Evolutionary conservation across 1,140 invertebrate species (phyloP), one percentile per base, ranked within the genome.

Genomic region (Maniola jurtina): DNA sequence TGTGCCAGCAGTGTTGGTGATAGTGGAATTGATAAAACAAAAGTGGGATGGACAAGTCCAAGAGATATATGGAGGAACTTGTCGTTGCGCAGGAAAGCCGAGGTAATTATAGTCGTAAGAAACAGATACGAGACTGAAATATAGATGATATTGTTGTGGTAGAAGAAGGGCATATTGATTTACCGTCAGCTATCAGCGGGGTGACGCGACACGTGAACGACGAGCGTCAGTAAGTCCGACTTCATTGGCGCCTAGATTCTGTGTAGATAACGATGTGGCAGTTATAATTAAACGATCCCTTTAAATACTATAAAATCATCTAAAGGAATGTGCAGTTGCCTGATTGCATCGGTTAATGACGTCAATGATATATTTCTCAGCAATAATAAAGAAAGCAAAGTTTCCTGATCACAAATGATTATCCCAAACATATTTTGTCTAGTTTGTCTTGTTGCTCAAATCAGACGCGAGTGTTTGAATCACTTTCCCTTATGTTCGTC

Each of bases 61-160:
- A 76, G 88, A 15, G 88, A 89, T 64, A 87, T 90, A 73, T 90
- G 88, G 88, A 83, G 88, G 66, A 90, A 90, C 61, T 81, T 90
- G 60, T 90, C 88, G 35, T 65, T 90, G 62, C 81, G 88, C n/a
- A 84, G 85, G 71, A 90, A 89, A 70, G 79, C 79, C 9, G 86
- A 90, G 88, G 88, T 90, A 77, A 84, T 25, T 55, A 55, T 55
- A 50, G 48, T 16, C 48, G 6, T 50, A 50, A 50, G 48, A 50
- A 15, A 50, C 48, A 50, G 48, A 50, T 9, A 50, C 48, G 16
- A 50, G 14, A 50, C 48, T 57, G 34, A 48, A 34, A 55, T 55
- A 34, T 55, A 55, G 52, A 25, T 34, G 50, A 34, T 55, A 64
- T 70, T 59, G 13, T 59, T 47, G 57, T 59, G 57, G 48, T 59